These are phyloP conservation scores for Sarcophaga subvicina DNA, from an alignment of 2,888 invertebrate species.

Conservation along the genomic window DNA sequence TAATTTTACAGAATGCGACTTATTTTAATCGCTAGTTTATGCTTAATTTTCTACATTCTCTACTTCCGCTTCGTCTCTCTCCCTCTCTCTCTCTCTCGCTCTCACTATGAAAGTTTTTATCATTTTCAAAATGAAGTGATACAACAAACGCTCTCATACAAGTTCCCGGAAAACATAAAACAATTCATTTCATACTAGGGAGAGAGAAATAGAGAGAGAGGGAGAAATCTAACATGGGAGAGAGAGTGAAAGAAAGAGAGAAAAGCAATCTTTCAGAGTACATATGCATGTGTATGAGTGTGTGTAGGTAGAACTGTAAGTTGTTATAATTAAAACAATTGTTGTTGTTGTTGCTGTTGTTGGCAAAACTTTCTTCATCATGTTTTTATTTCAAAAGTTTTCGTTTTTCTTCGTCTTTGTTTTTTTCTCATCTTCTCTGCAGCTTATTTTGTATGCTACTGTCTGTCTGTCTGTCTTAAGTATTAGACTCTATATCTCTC, in stretches of 20 bases:
- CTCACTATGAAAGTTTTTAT: background rate
- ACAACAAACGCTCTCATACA: too few relatives aligned
- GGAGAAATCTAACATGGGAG: too few relatives aligned
- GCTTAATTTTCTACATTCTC: background rate
- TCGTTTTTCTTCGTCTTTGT: background rate
- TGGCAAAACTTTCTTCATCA: background rate
- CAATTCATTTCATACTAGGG: too few relatives aligned
- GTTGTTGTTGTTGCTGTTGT: conserved; percentile 18
- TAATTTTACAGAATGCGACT: conserved; percentile 2
- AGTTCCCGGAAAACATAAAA: too few relatives aligned
- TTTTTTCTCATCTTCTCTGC: too few relatives aligned
- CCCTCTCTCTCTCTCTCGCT: background rate
- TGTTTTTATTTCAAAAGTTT: conserved; percentile 32
- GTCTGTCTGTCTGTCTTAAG: background rate
- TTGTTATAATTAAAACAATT: conserved; percentile 50
- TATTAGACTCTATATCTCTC: background rate
- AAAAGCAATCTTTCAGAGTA: too few relatives aligned
- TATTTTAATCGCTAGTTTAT: conserved; percentile 18
- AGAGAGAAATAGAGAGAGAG: too few relatives aligned
- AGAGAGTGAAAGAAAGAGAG: too few relatives aligned
- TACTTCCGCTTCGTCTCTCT: background rate
- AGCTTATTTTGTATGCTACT: background rate
- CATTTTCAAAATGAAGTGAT: background rate
- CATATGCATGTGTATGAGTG: background rate
- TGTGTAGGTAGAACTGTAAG: background rate